Percentiles rank a stretch among this genome's conserved stretches.
phyloP scores from a whole-genome alignment of 2,888 invertebrate species.

The Carcina quercana region DNA sequence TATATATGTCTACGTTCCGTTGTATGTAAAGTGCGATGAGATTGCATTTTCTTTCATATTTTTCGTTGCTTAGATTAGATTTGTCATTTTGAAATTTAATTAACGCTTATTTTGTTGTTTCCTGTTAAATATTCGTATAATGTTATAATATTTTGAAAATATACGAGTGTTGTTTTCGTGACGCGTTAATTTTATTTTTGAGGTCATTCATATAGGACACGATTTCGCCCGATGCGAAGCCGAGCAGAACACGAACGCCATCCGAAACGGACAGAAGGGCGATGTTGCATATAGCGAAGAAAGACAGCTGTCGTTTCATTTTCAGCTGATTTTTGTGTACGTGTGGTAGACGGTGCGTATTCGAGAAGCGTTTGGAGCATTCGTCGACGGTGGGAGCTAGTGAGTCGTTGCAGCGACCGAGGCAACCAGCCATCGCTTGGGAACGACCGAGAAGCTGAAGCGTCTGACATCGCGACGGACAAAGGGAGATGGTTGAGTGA shows the following conservation, averaged over 20 bases:
- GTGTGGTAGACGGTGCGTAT: constrained; percentile 34
- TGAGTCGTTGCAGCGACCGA: constrained; percentile 11
- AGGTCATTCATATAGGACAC: constrained; percentile 46
- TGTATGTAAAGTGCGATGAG: too few species aligned
- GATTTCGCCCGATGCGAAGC: constrained; percentile 44
- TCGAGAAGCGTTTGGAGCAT: constrained; percentile 23
- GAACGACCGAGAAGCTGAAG: constrained; percentile 14
- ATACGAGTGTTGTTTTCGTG: constrained; percentile 9
- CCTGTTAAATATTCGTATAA: too few species aligned
- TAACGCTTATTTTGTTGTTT: too few species aligned
- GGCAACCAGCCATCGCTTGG: constrained; percentile 9
- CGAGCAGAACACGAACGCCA: constrained; percentile 53
- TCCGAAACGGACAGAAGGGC: constrained; percentile 48
- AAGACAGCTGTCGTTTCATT: constrained; percentile 72
- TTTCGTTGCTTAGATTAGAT: too few species aligned
- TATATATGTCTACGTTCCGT: too few species aligned
- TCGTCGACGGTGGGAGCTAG: constrained; percentile 20
- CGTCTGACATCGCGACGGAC: constrained; percentile 34
- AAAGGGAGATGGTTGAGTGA: constrained; percentile 69
- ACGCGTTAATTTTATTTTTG: constrained; percentile 34
- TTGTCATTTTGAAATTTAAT: too few species aligned
- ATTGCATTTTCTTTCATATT: too few species aligned
- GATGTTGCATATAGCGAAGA: constrained; percentile 49
- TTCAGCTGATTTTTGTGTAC: constrained; percentile 76
- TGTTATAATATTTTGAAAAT: too few species aligned